Conservation (phyloP, 2,797 vertebrate genomes). For the Lophius americanus region DNA sequence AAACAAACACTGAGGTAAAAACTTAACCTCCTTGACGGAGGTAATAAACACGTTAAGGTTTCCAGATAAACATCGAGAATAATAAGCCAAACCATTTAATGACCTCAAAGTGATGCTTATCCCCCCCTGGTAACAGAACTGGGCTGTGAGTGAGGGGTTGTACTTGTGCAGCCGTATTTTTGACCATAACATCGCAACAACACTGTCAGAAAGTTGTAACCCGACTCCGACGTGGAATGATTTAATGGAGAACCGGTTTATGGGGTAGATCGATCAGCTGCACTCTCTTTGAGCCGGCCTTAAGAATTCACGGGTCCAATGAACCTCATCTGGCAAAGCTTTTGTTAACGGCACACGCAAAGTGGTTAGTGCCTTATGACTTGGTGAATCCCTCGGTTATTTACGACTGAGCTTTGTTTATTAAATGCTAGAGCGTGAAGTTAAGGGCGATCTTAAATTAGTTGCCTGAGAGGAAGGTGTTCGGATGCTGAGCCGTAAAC, state of each 20-base stretch:
- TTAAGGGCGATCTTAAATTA: constrained; percentile 58
- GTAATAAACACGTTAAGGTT: no score
- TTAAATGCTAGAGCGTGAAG: constrained; percentile 60
- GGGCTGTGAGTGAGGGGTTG: constrained; percentile 16
- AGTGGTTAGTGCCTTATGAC: constrained; percentile 65
- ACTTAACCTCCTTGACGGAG: no score
- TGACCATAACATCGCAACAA: constrained; percentile 33
- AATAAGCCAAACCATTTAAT: constrained; percentile 7
- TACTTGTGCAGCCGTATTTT: constrained; percentile 36
- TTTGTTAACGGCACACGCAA: constrained; percentile 54
- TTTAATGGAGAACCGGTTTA: constrained; percentile 46
- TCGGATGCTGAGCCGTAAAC: constrained; percentile 37
- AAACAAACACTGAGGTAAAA: no score
- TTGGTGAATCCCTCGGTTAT: constrained; percentile 59
- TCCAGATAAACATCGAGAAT: no score
- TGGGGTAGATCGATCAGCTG: constrained; percentile 53
- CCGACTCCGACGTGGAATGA: constrained; percentile 35
- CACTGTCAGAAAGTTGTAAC: constrained; percentile 39
- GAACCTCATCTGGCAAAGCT: constrained; percentile 65
- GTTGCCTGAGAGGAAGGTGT: constrained; percentile 18
- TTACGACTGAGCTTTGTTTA: constrained; percentile 59
- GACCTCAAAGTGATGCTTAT: constrained; percentile 34
- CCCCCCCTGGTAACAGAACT: constrained; percentile 17
- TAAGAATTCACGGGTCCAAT: constrained; percentile 64
- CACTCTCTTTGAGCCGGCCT: constrained; percentile 50